Evolutionary conservation across 2,113 vertebrate genomes (phyloP).

Genomic region (Boulengeromyrus knoepffleri): DNA sequence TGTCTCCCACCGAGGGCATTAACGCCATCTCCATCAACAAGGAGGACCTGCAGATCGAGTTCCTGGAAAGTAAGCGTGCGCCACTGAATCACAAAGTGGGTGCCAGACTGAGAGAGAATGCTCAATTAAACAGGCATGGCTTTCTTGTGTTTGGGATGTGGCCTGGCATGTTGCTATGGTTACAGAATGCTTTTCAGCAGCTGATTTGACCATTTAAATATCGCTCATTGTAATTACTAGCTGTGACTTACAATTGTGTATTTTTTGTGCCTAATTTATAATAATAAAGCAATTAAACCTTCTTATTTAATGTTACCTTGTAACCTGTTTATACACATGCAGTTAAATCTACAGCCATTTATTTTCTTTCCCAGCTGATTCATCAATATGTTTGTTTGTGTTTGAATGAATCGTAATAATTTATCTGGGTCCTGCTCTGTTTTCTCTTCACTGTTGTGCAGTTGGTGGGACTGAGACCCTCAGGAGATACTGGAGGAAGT

Average conservation of each 20-base stretch:
- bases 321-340: background rate
- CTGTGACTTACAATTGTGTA: background rate
- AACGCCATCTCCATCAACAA: constrained; percentile 72
- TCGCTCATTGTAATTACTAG: background rate
- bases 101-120: background rate
- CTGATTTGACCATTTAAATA: background rate
- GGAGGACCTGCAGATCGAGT: constrained; percentile 71
- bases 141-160: background rate
- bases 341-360: background rate
- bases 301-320: background rate
- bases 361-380: background rate
- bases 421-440: background rate
- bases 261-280: background rate
- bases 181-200: background rate
- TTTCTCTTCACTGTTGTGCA: constrained; percentile 36
- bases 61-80: constrained; percentile 75
- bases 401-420: background rate
- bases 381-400: background rate
- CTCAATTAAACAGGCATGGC: background rate
- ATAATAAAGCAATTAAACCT: background rate
- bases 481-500: constrained; percentile 73
- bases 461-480: constrained; percentile 80
- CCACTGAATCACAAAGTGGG: background rate
- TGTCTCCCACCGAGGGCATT: constrained; percentile 75
- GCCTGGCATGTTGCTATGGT: background rate